Evolutionary conservation across 2,113 vertebrate genomes (phyloP).

Genomic region (Acrocephalus kingi): DNA sequence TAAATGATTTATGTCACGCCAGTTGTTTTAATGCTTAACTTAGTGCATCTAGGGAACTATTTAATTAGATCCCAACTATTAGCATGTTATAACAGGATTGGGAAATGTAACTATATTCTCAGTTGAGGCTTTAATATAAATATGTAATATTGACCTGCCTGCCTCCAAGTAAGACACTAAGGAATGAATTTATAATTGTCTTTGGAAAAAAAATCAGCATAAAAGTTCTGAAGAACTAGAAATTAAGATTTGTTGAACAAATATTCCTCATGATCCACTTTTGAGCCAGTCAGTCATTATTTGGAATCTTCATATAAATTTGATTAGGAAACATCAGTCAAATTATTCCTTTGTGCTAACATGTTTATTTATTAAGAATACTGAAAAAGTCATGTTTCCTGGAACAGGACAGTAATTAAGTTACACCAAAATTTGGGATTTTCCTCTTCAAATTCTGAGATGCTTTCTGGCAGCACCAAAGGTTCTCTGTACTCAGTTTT

Average conservation of each 20-base stretch:
- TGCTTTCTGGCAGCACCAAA: not conserved
- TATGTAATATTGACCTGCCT: not conserved
- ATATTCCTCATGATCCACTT: not conserved
- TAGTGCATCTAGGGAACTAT: not conserved
- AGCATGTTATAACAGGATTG: conserved; percentile 6
- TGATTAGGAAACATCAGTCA: not conserved
- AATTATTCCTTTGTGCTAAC: not conserved
- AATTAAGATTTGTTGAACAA: not conserved
- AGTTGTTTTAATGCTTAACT: conserved; percentile 38
- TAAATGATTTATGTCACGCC: not conserved
- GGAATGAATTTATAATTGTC: not conserved
- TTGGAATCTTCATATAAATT: not conserved
- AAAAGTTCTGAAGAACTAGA: not conserved
- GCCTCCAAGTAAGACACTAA: not conserved
- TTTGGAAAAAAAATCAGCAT: not conserved
- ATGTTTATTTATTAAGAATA: not conserved
- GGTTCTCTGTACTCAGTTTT: not conserved
- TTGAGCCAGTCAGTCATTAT: not conserved
- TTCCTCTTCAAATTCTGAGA: not conserved
- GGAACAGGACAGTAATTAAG: not conserved
- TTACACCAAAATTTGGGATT: not conserved
- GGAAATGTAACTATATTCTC: conserved; percentile 20
- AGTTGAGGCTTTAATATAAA: conserved; percentile 17
- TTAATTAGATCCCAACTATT: conserved; percentile 32
- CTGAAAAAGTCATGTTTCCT: not conserved